Evolutionary conservation across 1,140 invertebrate genomes (phyloP).

Genomic region (Aphidius ervi): DNA sequence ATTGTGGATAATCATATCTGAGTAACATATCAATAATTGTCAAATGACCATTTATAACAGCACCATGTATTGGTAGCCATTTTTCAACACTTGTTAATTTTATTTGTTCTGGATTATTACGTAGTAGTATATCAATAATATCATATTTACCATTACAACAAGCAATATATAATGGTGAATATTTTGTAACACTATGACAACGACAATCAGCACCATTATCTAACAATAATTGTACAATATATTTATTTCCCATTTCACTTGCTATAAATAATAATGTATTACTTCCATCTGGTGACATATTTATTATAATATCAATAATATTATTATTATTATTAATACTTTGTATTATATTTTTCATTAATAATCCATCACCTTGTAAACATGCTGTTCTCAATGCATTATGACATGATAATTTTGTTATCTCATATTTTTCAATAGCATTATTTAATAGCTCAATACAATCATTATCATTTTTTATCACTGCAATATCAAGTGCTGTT

Average conservation of each 20-base stretch:
- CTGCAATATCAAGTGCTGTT: constrained; percentile 71
- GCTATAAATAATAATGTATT: constrained; percentile 82
- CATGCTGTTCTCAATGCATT: constrained; percentile 70
- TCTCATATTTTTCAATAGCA: constrained; percentile 68
- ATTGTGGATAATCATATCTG: constrained; percentile 75
- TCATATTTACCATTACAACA: constrained; percentile 80
- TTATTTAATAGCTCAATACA: constrained; percentile 66
- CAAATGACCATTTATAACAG: constrained; percentile 82
- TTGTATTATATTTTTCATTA: constrained; percentile 62
- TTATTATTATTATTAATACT: constrained; percentile 60
- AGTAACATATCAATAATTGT: constrained; percentile 73
- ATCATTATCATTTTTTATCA: constrained; percentile 64
- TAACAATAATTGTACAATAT: constrained; percentile 75
- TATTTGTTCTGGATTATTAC: constrained; percentile 64
- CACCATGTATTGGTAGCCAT: constrained; percentile 90
- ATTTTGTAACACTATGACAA: constrained; percentile 82
- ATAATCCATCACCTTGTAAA: constrained; percentile 61
- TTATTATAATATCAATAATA: constrained; percentile 71
- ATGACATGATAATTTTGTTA: constrained; percentile 66
- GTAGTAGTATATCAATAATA: constrained; percentile 75
- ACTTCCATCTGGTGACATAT: constrained; percentile 79
- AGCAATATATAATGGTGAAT: constrained; percentile 89
- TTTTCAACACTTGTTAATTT: constrained; percentile 82
- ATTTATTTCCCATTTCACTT: constrained; percentile 75
- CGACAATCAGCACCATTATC: constrained; percentile 80